A percentile compares a stretch with the other conserved stretches of the same genome.
These are phyloP conservation scores for Danio aesculapii DNA, from an alignment of 2,797 vertebrate species.

Conservation along the genomic window DNA sequence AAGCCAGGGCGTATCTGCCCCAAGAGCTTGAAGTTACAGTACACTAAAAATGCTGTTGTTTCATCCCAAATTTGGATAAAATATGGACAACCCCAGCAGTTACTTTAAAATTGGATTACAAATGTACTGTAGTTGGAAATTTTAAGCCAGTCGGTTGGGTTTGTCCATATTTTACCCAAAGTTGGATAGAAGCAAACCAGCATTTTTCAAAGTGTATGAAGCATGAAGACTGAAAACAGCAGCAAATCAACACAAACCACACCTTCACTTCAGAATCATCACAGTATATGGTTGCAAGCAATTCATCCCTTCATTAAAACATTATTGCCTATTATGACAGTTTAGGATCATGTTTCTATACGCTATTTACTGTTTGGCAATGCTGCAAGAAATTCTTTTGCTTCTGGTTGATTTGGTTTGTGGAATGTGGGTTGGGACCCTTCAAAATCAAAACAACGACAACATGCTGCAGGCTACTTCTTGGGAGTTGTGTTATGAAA, in stretches of 20 bases:
- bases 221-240: constrained; percentile 3
- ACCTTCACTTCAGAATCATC: neutral
- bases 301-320: neutral
- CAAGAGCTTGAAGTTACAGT: constrained; percentile 9
- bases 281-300: neutral
- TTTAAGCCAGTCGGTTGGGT: too few species aligned
- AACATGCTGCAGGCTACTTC: constrained; percentile 32
- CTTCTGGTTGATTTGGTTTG: constrained; percentile 53
- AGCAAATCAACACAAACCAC: neutral
- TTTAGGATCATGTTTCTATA: constrained; percentile 6
- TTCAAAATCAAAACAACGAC: constrained; percentile 37
- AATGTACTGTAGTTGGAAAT: too few species aligned
- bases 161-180: too few species aligned
- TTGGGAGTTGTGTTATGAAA: constrained; percentile 36
- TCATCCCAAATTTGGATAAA: neutral
- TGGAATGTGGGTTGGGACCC: constrained; percentile 49
- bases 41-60: neutral
- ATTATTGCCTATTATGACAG: neutral
- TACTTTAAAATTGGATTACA: too few species aligned
- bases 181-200: too few species aligned
- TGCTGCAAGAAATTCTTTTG: constrained; percentile 26
- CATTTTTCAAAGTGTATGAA: neutral
- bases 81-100: neutral
- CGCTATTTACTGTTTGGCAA: constrained; percentile 31
- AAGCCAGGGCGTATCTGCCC: neutral